Evolutionary conservation across 2,888 invertebrate species (phyloP), one percentile per base, ranked within the genome.

Genomic region (Pachliopta kotzebuea): DNA sequence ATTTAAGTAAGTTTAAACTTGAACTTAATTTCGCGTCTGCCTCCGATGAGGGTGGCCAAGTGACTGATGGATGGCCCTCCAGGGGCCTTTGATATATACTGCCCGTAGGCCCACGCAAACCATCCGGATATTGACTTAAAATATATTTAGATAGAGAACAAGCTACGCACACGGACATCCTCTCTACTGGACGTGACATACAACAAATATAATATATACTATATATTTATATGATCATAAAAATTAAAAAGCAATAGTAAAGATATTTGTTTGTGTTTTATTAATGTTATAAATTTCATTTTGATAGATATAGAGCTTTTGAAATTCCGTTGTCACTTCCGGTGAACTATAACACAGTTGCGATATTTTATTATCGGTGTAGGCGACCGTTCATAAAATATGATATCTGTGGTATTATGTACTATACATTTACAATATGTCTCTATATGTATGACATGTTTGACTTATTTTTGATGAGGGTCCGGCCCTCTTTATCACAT

Each of bases 91-190:
- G 31, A 45, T 65, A 61, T 65, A 61, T 61, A 65, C 31, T 4
- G 23, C 11, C 64, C 54, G 29, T 31, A 49, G 31, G 52, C 65
- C 65, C 65, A 65, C 65, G 49, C 65, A 49, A 54, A 58, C 54
- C 37, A 60, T 64, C 31, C 57, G 54, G 49, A 56, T 42, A 29
- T 6, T 23, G 54, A 6, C 65, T 54, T 37, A 37, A 61, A 63
- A 59, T 55, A 61, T 42, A 56, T 53, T 26, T 52, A n/a, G 23
- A 1, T n/a, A 17, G 20, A 52, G 52, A 50, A 21, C 20, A 31
- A 49, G 45, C 26, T 0, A 29, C 24, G 31, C 21, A 45, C 26
- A 23, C 14, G 42, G 60, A 52, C 29, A 54, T n/a, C 20, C 7
- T 21, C 31, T 18, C 45, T 1, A 7, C 50, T 60, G 26, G 60